phyloP scores from a whole-genome alignment of 2,888 invertebrate genomes.

The Cremastinae sp. region DNA sequence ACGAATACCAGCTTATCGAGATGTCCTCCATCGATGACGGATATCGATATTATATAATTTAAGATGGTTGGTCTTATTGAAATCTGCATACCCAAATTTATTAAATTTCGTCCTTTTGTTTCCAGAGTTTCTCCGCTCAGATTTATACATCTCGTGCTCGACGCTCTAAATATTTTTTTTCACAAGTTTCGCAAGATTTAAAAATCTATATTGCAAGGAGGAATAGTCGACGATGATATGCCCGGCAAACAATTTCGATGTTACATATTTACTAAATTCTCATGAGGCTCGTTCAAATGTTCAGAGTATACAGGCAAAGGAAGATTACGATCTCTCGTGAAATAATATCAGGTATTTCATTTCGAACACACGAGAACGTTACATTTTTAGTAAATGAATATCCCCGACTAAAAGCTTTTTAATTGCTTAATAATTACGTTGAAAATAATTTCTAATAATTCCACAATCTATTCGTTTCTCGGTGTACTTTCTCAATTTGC shows the following conservation, averaged over 20 bases:
- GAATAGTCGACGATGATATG: constrained; percentile 32
- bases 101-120: too few relatives aligned
- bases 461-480: too few relatives aligned
- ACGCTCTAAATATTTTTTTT: constrained; percentile 37
- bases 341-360: constrained; percentile 19
- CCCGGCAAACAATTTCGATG: constrained; percentile 35
- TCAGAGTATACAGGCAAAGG: constrained; percentile 45
- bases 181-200: constrained; percentile 18
- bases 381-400: too few relatives aligned
- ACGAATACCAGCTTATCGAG: too few relatives aligned
- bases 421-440: too few relatives aligned
- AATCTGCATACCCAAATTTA: too few relatives aligned
- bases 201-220: constrained; percentile 12
- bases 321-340: constrained; percentile 3
- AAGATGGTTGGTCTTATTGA: too few relatives aligned
- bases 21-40: too few relatives aligned
- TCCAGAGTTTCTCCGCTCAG: too few relatives aligned
- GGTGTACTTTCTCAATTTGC: too few relatives aligned
- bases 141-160: constrained; percentile 13
- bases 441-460: too few relatives aligned
- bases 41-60: too few relatives aligned
- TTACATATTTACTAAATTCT: constrained; percentile 48
- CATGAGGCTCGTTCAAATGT: constrained; percentile 51
- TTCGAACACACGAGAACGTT: not conserved
- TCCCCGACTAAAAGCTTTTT: not conserved